These are phyloP conservation scores for Varanus komodoensis DNA, from an alignment of 2,113 vertebrate species.

Conservation along the genomic window DNA sequence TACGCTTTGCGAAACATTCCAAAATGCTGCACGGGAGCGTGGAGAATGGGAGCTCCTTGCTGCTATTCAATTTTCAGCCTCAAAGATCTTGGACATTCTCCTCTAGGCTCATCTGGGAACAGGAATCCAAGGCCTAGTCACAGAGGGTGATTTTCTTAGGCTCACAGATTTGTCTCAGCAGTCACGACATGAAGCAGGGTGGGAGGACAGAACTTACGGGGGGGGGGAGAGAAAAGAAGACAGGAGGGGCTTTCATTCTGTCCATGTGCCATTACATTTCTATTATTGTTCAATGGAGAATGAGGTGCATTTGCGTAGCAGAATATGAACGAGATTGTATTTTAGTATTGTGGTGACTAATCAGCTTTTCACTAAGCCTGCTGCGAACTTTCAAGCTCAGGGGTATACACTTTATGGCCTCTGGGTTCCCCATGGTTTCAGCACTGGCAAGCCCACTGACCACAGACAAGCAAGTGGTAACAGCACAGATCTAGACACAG, in stretches of 20 bases:
- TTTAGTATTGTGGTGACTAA: constrained; percentile 25
- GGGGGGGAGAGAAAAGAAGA: neutral
- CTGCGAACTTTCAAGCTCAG: constrained; percentile 14
- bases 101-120: constrained; percentile 71
- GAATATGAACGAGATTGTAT: constrained; percentile 42
- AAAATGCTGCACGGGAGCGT: constrained; percentile 48
- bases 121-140: constrained; percentile 73
- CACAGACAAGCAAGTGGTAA: constrained; percentile 27
- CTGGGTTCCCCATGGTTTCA: constrained; percentile 19
- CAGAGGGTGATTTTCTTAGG: constrained; percentile 60
- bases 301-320: constrained; percentile 54
- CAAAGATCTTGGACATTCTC: constrained; percentile 74
- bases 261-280: constrained; percentile 54
- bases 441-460: constrained; percentile 19
- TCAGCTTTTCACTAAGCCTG: constrained; percentile 41
- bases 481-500: neutral
- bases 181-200: constrained; percentile 48
- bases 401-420: neutral
- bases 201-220: neutral
- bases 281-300: constrained; percentile 62
- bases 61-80: constrained; percentile 78
- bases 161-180: constrained; percentile 68
- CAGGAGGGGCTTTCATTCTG: constrained; percentile 60
- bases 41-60: constrained; percentile 51
- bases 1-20: constrained; percentile 61